Evolutionary conservation across 2,888 invertebrate genomes (phyloP), one percentile per base, ranked within the genome.

Genomic region (Coenonympha arcania): DNA sequence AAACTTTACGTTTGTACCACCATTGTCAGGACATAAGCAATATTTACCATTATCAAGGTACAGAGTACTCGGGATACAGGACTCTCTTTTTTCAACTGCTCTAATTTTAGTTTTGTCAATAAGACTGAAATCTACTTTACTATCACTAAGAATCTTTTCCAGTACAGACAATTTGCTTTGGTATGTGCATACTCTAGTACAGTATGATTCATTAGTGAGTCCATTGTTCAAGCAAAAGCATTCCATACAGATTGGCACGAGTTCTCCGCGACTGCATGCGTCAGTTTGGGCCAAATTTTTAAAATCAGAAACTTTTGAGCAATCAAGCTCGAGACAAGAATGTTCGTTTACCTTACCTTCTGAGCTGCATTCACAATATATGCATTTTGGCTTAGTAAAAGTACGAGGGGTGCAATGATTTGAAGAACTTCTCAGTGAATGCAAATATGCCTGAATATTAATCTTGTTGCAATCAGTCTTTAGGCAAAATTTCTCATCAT

Each of bases 21-120:
- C 76, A 33, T 64, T 69, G 6, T 73, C 69, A 19, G 79, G 72
- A 54, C 84, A 85, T 22, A 84, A 53, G 28, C 85, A 85, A 41
- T 72, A 78, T 54, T 66, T 68, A 0, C 68, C 70, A 20, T 71
- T 64, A 2, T 77, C 70, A 2, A 71, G 50, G 51, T 76, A 80
- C 24, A 84, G 55, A 3, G 71, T 59, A 54, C 71, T 71, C 0
- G 79, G 71, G 24, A 66, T 63, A 50, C 85, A 85, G 1, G 47
- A 50, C 6, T 66, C 64, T 11, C 56, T 62, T 1, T 52, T 54
- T 3, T 36, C 28, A 11, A 57, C 55, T 42, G 60, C 65, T 55
- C 68, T 66, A 2, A 81, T 59, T 33, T 55, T 50, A 19, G 57
- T 59, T 44, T 49, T 62, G 30, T 79, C 71, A 13, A 79, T 59